Evolutionary conservation across 2,888 invertebrate species (phyloP).

Genomic region (Hybos culiciformis): DNA sequence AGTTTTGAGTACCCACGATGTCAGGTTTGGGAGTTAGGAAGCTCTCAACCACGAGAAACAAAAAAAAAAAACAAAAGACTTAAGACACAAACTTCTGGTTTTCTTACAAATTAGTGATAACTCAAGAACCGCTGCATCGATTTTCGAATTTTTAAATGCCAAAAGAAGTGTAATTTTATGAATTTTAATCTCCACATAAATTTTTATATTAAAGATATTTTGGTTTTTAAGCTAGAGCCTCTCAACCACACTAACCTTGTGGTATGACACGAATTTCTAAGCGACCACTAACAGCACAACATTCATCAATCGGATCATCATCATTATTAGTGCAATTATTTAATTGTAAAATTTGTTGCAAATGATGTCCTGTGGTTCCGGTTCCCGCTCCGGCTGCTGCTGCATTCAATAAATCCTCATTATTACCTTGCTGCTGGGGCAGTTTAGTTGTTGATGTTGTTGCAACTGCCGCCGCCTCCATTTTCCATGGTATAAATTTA

Average conservation of each 20-base stretch:
- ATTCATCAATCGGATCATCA: constrained; percentile 26
- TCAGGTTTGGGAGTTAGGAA: neutral
- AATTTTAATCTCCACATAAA: too few species aligned
- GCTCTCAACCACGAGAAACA: neutral
- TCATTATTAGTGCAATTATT: constrained; percentile 5
- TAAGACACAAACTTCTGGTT: too few species aligned
- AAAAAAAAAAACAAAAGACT: too few species aligned
- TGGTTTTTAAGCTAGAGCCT: too few species aligned
- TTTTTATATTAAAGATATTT: too few species aligned
- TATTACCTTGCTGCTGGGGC: neutral
- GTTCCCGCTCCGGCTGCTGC: too few species aligned
- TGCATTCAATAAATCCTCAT: neutral
- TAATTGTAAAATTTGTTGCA: constrained; percentile 3
- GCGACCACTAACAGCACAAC: constrained; percentile 57
- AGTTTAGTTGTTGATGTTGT: constrained; percentile 11
- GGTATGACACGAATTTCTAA: constrained; percentile 68
- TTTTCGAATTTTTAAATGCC: too few species aligned
- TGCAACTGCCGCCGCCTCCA: constrained; percentile 12
- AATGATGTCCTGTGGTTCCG: constrained; percentile 7
- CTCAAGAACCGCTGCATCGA: too few species aligned
- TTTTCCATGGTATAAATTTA: constrained; percentile 17
- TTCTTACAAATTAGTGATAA: too few species aligned
- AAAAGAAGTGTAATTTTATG: too few species aligned
- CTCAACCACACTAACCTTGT: constrained; percentile 26
- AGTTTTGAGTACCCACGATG: neutral